These are phyloP conservation scores for Lycocerus yunnanus DNA, from an alignment of 2,888 invertebrate genomes.

Conservation along the genomic window DNA sequence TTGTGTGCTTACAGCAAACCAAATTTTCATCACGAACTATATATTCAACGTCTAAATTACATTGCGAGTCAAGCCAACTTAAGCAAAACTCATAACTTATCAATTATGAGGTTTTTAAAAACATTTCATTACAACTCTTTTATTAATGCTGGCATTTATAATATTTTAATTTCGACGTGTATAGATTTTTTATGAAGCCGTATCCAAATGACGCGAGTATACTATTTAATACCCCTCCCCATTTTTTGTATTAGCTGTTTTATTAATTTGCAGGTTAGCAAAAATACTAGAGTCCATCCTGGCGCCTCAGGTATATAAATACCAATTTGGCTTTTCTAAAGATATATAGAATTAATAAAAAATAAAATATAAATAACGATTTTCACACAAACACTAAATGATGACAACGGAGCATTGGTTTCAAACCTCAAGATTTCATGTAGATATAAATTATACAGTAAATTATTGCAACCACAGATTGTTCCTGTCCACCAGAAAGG, in stretches of 20 bases:
- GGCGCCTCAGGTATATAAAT: too few relatives aligned
- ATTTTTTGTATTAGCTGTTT: too few relatives aligned
- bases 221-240: too few relatives aligned
- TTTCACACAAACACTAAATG: neutral
- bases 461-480: neutral
- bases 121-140: neutral
- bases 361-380: too few relatives aligned
- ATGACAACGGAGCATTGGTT: neutral
- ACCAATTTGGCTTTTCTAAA: too few relatives aligned
- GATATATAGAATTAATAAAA: too few relatives aligned
- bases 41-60: neutral
- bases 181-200: too few relatives aligned
- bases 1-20: conserved; percentile 12
- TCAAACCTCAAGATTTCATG: neutral
- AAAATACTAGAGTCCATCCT: too few relatives aligned
- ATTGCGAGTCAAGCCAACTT: neutral
- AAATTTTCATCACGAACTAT: conserved; percentile 1
- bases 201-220: too few relatives aligned
- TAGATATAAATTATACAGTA: neutral
- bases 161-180: too few relatives aligned
- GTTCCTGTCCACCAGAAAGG: neutral
- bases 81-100: neutral
- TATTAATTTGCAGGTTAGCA: too few relatives aligned
- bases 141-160: neutral
- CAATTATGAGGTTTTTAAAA: neutral